A percentile compares a stretch with the other conserved stretches of the same genome.
These are phyloP conservation scores for Acronicta psi DNA, from an alignment of 2,888 invertebrate species.

Conservation along the genomic window DNA sequence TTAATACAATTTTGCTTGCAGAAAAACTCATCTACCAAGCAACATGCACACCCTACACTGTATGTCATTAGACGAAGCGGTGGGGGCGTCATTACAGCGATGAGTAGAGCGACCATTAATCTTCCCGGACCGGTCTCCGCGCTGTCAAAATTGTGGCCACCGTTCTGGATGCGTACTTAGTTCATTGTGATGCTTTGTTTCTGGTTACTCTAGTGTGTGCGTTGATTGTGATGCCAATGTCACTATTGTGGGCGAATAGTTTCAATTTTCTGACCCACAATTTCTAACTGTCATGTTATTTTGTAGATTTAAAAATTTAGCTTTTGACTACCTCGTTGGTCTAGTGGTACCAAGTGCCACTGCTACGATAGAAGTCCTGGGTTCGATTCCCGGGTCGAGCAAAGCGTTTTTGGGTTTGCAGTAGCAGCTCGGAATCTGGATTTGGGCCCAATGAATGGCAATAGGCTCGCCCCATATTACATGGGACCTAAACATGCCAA, in stretches of 20 bases:
- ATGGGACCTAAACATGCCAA: too few species aligned
- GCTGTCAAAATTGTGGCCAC: constrained; percentile 88
- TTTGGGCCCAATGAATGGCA: too few species aligned
- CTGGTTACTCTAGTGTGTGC: constrained; percentile 47
- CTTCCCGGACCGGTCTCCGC: constrained; percentile 84
- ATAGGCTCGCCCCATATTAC: too few species aligned
- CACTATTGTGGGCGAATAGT: constrained; percentile 16
- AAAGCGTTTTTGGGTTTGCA: too few species aligned
- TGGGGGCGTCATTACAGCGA: constrained; percentile 88
- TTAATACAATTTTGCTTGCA: not conserved
- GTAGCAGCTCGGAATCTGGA: too few species aligned
- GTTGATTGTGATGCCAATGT: constrained; percentile 38
- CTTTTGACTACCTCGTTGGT: too few species aligned
- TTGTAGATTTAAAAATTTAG: not conserved
- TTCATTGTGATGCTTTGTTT: constrained; percentile 63
- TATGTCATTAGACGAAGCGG: constrained; percentile 86
- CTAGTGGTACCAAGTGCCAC: too few species aligned
- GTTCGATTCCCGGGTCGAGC: too few species aligned
- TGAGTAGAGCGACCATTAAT: constrained; percentile 87
- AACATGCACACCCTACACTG: constrained; percentile 70
- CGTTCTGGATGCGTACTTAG: constrained; percentile 64
- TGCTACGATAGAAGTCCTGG: too few species aligned
- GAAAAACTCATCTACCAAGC: constrained; percentile 1
- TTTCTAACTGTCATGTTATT: not conserved
- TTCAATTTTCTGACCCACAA: constrained; percentile 4